Percentiles rank a stretch among this genome's conserved stretches.
Evolutionary conservation across 2,888 invertebrate species (phyloP).

Genomic region (Phoronis australis): DNA sequence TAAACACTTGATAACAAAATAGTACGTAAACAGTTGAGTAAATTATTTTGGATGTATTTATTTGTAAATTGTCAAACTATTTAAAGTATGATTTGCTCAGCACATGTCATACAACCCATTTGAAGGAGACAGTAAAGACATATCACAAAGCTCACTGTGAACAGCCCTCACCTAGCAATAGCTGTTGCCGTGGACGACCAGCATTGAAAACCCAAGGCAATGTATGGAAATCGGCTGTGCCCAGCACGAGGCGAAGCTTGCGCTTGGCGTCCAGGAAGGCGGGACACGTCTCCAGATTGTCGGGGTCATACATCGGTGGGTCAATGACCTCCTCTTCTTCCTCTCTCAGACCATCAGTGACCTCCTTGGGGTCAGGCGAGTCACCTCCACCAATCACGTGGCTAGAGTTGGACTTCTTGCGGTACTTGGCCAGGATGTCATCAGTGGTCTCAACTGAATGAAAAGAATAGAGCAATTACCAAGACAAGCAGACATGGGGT

Average conservation of each 20-base stretch:
- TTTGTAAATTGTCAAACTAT: no score
- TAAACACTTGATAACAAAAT: no score
- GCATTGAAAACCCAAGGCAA: constrained; percentile 4
- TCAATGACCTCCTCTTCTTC: constrained; percentile 26
- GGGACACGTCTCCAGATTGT: constrained; percentile 59
- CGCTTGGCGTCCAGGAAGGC: constrained; percentile 73
- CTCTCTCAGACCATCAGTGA: constrained; percentile 12
- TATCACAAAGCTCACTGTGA: no score
- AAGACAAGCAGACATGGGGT: no score
- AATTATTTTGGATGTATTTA: no score
- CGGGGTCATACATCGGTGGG: constrained; percentile 54
- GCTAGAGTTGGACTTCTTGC: constrained; percentile 56
- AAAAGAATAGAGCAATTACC: no score
- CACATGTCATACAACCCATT: no score
- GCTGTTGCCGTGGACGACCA: constrained; percentile 7
- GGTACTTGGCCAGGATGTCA: constrained; percentile 91
- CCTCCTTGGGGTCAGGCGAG: constrained; percentile 14
- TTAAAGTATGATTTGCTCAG: no score
- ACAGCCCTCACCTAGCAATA: constrained; percentile 3
- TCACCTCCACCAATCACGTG: constrained; percentile 39
- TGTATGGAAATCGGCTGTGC: constrained; percentile 66
- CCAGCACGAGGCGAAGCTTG: constrained; percentile 83
- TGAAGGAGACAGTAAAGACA: no score
- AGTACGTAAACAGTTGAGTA: no score
- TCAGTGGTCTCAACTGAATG: constrained; percentile 86